Percentiles rank a stretch among this genome's conserved stretches.
These are phyloP conservation scores for Irena cyanogastra DNA, from an alignment of 2,113 vertebrate species.

Conservation along the genomic window DNA sequence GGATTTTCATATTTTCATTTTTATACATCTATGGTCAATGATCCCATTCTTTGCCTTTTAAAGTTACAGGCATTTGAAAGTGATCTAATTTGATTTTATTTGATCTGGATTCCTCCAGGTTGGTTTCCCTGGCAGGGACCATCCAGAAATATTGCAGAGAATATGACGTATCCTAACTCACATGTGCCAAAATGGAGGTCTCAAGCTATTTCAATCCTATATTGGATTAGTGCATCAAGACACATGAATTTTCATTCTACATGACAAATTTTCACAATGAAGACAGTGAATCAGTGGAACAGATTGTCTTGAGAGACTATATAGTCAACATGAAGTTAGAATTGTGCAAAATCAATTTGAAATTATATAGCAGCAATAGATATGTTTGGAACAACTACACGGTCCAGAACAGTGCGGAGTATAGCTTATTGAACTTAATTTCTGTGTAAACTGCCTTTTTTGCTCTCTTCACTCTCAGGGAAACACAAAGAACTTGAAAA, in stretches of 20 bases:
- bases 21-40: not conserved
- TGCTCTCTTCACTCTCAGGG: not conserved
- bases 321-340: not conserved
- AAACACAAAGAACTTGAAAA: not conserved
- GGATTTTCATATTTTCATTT: not conserved
- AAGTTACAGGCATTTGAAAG: not conserved
- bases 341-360: not conserved
- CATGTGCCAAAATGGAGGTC: not conserved
- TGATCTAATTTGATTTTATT: not conserved
- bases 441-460: not conserved
- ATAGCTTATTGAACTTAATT: not conserved
- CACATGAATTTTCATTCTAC: not conserved
- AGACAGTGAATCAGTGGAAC: not conserved
- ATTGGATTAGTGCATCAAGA: not conserved
- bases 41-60: not conserved
- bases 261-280: not conserved
- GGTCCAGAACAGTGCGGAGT: not conserved
- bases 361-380: not conserved
- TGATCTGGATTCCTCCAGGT: not conserved
- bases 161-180: not conserved
- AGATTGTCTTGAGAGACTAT: not conserved
- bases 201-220: not conserved
- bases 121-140: not conserved
- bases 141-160: not conserved
- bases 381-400: not conserved